A percentile compares a stretch with the other conserved stretches of the same genome.
phyloP scores from a whole-genome alignment of 2,888 invertebrate species.

The Drosophila picticornis region DNA sequence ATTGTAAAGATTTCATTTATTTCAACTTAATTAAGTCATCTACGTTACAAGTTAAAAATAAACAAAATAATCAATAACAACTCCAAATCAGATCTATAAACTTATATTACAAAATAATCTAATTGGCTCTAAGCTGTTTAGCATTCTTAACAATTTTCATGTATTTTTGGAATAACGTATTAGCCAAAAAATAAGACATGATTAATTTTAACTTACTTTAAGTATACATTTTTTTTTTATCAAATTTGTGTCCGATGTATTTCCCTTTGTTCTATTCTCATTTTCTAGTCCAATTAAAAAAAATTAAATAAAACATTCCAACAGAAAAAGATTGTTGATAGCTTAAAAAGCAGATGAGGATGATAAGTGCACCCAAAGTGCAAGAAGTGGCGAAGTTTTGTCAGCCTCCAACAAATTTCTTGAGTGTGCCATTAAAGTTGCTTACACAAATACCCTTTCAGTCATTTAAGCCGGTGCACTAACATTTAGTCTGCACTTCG shows the following conservation, averaged over 20 bases:
- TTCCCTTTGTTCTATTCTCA: not conserved
- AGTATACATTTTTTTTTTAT: not conserved
- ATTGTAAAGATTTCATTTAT: not conserved
- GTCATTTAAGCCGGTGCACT: constrained; percentile 13
- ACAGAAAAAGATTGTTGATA: not conserved
- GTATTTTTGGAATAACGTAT: not conserved
- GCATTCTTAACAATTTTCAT: not conserved
- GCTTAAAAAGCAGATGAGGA: not conserved
- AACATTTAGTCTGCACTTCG: constrained; percentile 42
- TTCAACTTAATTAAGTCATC: not conserved
- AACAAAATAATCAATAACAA: not conserved
- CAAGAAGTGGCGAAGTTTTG: not conserved
- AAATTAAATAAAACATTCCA: not conserved
- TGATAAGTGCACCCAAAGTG: too few relatives aligned
- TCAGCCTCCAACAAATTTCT: constrained; percentile 15
- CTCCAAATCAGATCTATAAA: not conserved
- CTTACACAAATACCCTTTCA: constrained; percentile 7
- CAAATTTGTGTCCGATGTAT: not conserved
- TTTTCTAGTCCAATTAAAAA: not conserved
- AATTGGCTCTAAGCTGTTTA: not conserved
- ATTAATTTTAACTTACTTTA: not conserved
- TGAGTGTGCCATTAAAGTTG: constrained; percentile 25
- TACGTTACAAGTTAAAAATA: not conserved
- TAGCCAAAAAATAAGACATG: rapidly evolving
- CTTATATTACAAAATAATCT: not conserved